phyloP scores from a whole-genome alignment of 2,888 invertebrate genomes.

The Octonoba sinensis region DNA sequence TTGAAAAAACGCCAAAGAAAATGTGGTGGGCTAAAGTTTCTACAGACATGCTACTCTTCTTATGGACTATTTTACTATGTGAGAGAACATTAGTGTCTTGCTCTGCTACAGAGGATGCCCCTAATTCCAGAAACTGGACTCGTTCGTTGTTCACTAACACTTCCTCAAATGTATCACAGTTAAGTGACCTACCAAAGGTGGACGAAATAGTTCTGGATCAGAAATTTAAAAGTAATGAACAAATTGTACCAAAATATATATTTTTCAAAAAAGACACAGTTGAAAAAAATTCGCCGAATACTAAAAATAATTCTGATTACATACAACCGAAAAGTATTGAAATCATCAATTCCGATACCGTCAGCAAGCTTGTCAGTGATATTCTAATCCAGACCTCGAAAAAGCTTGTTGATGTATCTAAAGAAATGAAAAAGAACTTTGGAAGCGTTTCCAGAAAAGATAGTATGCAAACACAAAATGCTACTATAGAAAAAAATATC shows the following conservation, averaged over 20 bases:
- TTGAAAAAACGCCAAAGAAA: not conserved
- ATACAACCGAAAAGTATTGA: no score
- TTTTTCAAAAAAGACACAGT: not conserved
- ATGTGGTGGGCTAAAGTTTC: not conserved
- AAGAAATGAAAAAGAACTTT: no score
- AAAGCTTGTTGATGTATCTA: no score
- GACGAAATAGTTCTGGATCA: not conserved
- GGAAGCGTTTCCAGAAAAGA: no score
- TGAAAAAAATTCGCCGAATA: no score
- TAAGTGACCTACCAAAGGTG: not conserved
- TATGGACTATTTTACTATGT: slow-evolving; percentile 1
- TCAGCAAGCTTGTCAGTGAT: no score
- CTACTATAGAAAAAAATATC: no score
- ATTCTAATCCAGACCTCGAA: no score
- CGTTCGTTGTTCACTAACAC: not conserved
- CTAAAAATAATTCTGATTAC: no score
- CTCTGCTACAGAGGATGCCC: not conserved
- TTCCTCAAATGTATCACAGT: not conserved
- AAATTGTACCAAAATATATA: not conserved
- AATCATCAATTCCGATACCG: no score
- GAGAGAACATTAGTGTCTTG: not conserved
- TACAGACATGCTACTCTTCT: not conserved
- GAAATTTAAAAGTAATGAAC: not conserved
- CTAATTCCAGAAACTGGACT: not conserved
- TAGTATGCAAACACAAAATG: no score